phyloP scores from a whole-genome alignment of 1,140 invertebrate species.

The Drosophila setifemur region DNA sequence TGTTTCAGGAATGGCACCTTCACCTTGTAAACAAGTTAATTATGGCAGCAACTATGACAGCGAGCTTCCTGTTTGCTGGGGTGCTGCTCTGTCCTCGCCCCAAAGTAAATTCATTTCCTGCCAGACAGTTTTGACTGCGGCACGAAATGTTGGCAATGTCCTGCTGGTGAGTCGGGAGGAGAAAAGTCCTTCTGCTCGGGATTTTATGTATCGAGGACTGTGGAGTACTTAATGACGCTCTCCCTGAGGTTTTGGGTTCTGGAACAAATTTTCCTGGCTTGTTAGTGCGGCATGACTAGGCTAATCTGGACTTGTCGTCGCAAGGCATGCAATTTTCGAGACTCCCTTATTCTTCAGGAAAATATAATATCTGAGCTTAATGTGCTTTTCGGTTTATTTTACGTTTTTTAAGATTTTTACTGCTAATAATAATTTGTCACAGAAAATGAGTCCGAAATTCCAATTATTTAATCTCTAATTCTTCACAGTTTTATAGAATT shows the following conservation, averaged over 20 bases:
- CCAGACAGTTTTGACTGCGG: conserved; percentile 63
- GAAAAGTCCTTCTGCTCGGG: conserved; percentile 15
- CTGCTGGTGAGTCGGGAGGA: conserved; percentile 6
- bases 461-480: too few relatives aligned
- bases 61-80: conserved; percentile 70
- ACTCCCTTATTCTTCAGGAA: too few relatives aligned
- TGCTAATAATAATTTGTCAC: too few relatives aligned
- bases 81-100: neutral
- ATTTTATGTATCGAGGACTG: conserved; percentile 39
- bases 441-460: too few relatives aligned
- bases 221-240: conserved; percentile 54
- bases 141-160: conserved; percentile 73
- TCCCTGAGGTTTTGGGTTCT: conserved; percentile 24
- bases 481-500: too few relatives aligned
- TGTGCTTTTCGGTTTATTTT: neutral
- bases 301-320: conserved; percentile 20
- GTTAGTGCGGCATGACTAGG: conserved; percentile 42
- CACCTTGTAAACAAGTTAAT: conserved; percentile 81
- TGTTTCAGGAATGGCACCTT: conserved; percentile 51
- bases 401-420: too few relatives aligned
- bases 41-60: conserved; percentile 80
- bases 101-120: conserved; percentile 78
- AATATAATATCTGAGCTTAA: too few relatives aligned
- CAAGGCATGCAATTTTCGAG: conserved; percentile 13
- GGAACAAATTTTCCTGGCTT: conserved; percentile 61